Evolutionary conservation across 2,113 vertebrate species (phyloP), one percentile per base, ranked within the genome.

Genomic region (Pomatostomus ruficeps): DNA sequence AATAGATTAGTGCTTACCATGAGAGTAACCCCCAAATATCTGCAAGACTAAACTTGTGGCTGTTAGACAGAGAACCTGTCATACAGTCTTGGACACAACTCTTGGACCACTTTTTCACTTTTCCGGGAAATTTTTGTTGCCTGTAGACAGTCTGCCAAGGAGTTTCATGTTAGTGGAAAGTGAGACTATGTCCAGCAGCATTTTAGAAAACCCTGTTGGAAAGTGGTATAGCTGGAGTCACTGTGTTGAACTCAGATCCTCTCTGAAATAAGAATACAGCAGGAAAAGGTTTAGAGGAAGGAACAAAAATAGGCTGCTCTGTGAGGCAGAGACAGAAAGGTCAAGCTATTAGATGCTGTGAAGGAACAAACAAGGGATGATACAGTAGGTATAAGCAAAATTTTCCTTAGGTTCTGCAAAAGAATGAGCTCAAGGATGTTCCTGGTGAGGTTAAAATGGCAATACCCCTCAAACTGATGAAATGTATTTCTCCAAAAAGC

Each of bases 281-380:
- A 90, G 62, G 54, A 88, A 78, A 87, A 78, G 6, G 2, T 93
- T 82, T 72, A 72, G 48, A 93, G 40, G 42, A 85, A 93, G 71
- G 70, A 94, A 82, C 46, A 85, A 76, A 93, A 91, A 66, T 38
- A 76, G 67, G 31, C 45, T 87, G 52, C 85, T 83, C 6, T 79
- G 38, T 80, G 71, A 90, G 49, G 85, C 57, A 89, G 92, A 85
- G 70, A n/a, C 62, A 88, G 88, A 95, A 85, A 95, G 78, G 74
- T 94, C 92, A 95, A 71, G 54, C 46, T 88, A 38, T 88, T 93
- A 73, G 52, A 66, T 82, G 45, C 55, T 68, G 63, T 70, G 82
- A 85, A 94, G 87, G 85, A 94, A 63, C 63, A 94, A 90, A 88
- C 74, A 90, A 65, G 59, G 63, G 8, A 80, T 70, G 85, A 70